phyloP scores from a whole-genome alignment of 2,888 invertebrate species.

The Eilema depressum region DNA sequence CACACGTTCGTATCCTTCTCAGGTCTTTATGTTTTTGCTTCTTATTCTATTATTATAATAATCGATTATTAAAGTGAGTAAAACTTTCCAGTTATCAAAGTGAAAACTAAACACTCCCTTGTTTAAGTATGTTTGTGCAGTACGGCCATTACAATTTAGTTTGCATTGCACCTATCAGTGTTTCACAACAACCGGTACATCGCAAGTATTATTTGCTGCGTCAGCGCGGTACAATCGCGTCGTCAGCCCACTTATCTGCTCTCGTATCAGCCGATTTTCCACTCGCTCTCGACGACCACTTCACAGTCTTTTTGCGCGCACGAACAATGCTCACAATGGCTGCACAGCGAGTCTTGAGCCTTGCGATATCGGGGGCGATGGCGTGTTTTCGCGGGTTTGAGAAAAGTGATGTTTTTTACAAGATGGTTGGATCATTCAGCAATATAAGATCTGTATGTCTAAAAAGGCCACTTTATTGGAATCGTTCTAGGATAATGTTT shows the following conservation, averaged over 20 bases:
- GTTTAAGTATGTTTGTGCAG: background rate
- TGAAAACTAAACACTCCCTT: background rate
- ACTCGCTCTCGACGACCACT: slow-evolving; percentile 53
- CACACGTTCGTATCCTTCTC: too few species aligned
- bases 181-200: slow-evolving; percentile 9
- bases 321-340: slow-evolving; percentile 51
- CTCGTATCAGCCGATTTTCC: slow-evolving; percentile 59
- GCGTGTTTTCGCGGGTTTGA: slow-evolving; percentile 29
- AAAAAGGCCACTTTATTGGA: too few species aligned
- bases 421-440: background rate
- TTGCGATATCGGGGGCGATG: slow-evolving; percentile 8
- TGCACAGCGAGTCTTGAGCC: slow-evolving; percentile 41
- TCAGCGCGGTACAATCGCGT: slow-evolving; percentile 21
- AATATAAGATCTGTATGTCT: too few species aligned
- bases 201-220: slow-evolving; percentile 14
- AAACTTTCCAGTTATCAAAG: background rate
- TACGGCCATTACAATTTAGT: background rate
- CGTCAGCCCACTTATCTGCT: slow-evolving; percentile 45
- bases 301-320: slow-evolving; percentile 51
- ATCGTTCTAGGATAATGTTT: too few species aligned
- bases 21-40: too few species aligned
- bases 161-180: background rate
- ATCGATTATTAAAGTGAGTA: too few species aligned
- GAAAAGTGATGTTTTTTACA: slow-evolving; percentile 1
- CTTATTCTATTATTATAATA: too few species aligned